These are phyloP conservation scores for Colostygia pectinataria DNA, from an alignment of 2,888 invertebrate species.

Conservation along the genomic window DNA sequence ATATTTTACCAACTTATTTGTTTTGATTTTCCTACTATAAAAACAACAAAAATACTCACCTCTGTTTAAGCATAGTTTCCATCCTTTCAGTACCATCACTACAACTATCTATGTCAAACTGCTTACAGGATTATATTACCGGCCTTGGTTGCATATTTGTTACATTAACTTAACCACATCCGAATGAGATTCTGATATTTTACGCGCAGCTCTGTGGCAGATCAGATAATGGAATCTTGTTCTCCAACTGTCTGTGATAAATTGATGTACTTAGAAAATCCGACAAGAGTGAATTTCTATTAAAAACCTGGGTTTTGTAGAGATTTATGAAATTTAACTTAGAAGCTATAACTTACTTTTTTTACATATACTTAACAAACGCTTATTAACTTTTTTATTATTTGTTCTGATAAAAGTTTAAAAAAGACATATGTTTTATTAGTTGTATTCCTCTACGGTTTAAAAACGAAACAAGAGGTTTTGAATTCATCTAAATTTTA, in stretches of 20 bases:
- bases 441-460: too few relatives aligned
- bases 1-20: too few relatives aligned
- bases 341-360: too few relatives aligned
- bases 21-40: not conserved
- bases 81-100: constrained; percentile 68
- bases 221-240: constrained; percentile 23
- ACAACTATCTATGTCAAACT: too few relatives aligned
- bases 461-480: too few relatives aligned
- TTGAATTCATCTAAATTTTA: too few relatives aligned
- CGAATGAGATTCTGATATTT: not conserved
- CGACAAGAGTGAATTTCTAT: not conserved
- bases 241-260: constrained; percentile 39
- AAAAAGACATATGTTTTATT: too few relatives aligned
- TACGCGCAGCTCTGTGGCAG: constrained; percentile 2
- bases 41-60: constrained; percentile 45
- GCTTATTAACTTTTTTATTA: too few relatives aligned
- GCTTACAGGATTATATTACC: too few relatives aligned
- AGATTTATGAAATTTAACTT: too few relatives aligned
- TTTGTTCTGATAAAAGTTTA: too few relatives aligned
- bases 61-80: constrained; percentile 64
- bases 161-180: constrained; percentile 10
- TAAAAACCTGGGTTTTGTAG: not conserved
- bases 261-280: constrained; percentile 20
- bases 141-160: constrained; percentile 15
- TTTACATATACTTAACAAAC: too few relatives aligned